Evolutionary conservation across 2,888 invertebrate species (phyloP).

Genomic region (Netelia fuscicornis): DNA sequence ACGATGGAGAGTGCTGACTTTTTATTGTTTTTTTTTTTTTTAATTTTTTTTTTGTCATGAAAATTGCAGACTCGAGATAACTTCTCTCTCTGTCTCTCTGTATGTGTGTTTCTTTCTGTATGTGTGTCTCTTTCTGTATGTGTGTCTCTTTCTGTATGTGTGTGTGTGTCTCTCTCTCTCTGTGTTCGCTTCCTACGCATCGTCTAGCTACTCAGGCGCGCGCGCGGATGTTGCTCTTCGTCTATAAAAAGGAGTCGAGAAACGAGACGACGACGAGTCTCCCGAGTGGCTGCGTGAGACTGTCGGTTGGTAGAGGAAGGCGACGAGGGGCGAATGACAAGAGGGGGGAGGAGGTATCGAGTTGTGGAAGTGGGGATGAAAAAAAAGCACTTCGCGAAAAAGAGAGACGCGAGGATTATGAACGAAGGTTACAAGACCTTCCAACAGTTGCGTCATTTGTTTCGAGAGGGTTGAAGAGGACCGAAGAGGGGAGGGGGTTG

Average conservation of each 20-base stretch:
- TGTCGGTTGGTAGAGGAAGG: background rate
- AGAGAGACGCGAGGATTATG: constrained; percentile 19
- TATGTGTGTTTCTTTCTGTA: background rate
- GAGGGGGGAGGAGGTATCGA: no score
- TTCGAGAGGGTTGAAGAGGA: background rate
- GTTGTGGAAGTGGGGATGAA: background rate
- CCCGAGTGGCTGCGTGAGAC: constrained; percentile 31
- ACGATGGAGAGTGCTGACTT: background rate
- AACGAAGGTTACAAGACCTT: constrained; percentile 60
- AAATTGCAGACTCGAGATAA: background rate
- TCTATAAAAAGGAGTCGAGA: constrained; percentile 66
- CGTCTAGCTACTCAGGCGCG: constrained; percentile 44
- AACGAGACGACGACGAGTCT: constrained; percentile 50
- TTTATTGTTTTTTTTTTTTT: constrained; percentile 10
- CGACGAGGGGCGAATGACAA: background rate
- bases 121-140: background rate
- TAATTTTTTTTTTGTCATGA: background rate
- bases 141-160: background rate
- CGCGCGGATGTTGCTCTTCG: constrained; percentile 60
- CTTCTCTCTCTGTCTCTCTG: constrained; percentile 31
- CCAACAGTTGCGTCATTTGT: constrained; percentile 35
- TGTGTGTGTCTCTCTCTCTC: background rate
- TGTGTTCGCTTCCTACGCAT: constrained; percentile 40
- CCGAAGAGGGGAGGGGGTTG: no score
- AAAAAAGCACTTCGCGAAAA: constrained; percentile 38